Evolutionary conservation across 2,888 invertebrate species (phyloP).

Genomic region (Ligdia adustata): DNA sequence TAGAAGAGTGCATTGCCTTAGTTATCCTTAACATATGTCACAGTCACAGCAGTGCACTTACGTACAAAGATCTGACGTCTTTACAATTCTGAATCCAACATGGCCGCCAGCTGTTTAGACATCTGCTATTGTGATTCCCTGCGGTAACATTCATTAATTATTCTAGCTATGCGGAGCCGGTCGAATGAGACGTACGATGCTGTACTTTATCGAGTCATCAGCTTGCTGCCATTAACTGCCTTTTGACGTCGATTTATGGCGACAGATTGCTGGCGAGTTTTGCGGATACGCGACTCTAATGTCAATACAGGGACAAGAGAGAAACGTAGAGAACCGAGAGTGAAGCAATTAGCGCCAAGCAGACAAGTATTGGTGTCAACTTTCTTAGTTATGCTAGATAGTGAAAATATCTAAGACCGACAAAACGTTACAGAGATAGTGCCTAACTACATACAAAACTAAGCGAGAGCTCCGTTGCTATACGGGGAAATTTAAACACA

Average conservation of each 20-base stretch:
- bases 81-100: constrained; percentile 52
- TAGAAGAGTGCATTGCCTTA: constrained; percentile 30
- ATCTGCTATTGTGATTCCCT: constrained; percentile 70
- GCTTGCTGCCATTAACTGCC: constrained; percentile 37
- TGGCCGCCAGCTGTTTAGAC: constrained; percentile 65
- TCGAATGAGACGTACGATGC: constrained; percentile 42
- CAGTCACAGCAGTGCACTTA: constrained; percentile 45
- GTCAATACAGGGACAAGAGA: constrained; percentile 31
- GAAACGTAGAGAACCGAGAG: constrained; percentile 42
- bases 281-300: constrained; percentile 45
- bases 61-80: constrained; percentile 52
- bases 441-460: constrained; percentile 1
- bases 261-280: constrained; percentile 43
- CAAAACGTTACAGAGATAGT: constrained; percentile 1
- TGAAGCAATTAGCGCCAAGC: constrained; percentile 43
- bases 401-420: constrained; percentile 20
- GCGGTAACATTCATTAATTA: constrained; percentile 66
- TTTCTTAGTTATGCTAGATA: constrained; percentile 28
- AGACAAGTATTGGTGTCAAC: constrained; percentile 26
- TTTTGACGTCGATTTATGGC: constrained; percentile 45
- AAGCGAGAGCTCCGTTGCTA: too few relatives aligned
- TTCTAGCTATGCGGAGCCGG: constrained; percentile 53
- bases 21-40: constrained; percentile 41
- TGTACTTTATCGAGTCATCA: constrained; percentile 45
- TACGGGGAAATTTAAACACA: constrained; percentile 22